Conservation (phyloP, 2,797 vertebrate species). For the Melopsittacus undulatus region DNA sequence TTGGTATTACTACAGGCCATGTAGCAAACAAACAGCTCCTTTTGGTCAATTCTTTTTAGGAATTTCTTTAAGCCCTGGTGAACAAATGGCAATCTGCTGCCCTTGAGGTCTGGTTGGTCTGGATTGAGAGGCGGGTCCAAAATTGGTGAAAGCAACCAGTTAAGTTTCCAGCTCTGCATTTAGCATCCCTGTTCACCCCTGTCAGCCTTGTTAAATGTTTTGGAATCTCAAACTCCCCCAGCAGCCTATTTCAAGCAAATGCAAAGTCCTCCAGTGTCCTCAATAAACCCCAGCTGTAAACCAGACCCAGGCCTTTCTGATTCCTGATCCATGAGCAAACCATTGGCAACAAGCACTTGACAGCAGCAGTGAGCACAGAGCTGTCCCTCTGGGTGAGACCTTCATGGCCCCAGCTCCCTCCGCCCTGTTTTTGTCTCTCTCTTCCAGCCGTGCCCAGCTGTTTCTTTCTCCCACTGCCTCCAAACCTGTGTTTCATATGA, state of each 20-base stretch:
- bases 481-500: constrained; percentile 53
- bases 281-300: constrained; percentile 9
- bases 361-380: background rate
- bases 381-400: background rate
- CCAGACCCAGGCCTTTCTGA: background rate
- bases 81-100: background rate
- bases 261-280: background rate
- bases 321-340: constrained; percentile 25
- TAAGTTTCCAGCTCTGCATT: constrained; percentile 15
- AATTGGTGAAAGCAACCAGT: background rate
- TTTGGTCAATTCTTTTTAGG: background rate
- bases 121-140: background rate
- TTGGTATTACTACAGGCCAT: background rate
- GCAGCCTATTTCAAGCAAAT: constrained; percentile 28
- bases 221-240: constrained; percentile 28
- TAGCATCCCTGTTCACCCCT: constrained; percentile 27
- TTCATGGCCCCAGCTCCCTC: background rate
- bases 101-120: background rate
- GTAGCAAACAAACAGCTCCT: background rate
- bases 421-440: background rate
- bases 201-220: background rate
- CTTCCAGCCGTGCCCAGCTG: constrained; percentile 21
- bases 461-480: constrained; percentile 38
- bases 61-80: background rate
- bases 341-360: background rate